phyloP scores from a whole-genome alignment of 2,888 invertebrate species.

The Sarcophaga variegata region DNA sequence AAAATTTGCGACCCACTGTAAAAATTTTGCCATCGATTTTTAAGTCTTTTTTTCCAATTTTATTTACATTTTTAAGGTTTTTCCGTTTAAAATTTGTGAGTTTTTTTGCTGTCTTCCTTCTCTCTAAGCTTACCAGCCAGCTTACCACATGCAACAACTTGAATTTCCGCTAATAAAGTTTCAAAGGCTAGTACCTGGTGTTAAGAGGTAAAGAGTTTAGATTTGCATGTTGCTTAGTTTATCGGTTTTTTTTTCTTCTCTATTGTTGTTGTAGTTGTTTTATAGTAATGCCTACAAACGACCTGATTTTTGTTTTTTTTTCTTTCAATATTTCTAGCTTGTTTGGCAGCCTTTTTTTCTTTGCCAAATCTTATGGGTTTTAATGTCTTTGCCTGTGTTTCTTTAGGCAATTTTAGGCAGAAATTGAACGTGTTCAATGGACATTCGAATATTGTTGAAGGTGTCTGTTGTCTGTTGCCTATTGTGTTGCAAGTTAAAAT shows the following conservation, averaged over 20 bases:
- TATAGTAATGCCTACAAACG: conserved; percentile 56
- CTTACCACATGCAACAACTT: conserved; percentile 18
- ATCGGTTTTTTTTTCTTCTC: neutral
- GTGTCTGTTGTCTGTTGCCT: conserved; percentile 33
- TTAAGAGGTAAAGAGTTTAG: neutral
- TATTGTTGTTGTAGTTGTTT: neutral
- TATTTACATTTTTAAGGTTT: conserved; percentile 63
- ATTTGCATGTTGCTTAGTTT: conserved; percentile 48
- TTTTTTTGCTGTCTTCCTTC: neutral
- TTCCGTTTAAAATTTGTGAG: conserved; percentile 43
- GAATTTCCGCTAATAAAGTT: conserved; percentile 51
- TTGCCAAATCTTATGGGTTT: conserved; percentile 22
- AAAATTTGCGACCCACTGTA: conserved; percentile 44
- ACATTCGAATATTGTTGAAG: conserved; percentile 25
- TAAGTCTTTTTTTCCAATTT: conserved; percentile 29
- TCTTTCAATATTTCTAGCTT: conserved; percentile 18
- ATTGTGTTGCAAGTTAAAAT: conserved; percentile 15
- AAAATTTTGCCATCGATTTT: conserved; percentile 31
- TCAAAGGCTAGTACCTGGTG: neutral
- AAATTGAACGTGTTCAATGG: neutral
- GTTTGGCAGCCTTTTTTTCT: conserved; percentile 52
- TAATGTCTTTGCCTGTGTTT: conserved; percentile 36
- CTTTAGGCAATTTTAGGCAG: conserved; percentile 54
- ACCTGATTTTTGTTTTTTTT: conserved; percentile 51
- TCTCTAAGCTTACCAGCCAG: no score